Conservation (phyloP, 2,797 vertebrate genomes). For the Phataginus tricuspis region DNA sequence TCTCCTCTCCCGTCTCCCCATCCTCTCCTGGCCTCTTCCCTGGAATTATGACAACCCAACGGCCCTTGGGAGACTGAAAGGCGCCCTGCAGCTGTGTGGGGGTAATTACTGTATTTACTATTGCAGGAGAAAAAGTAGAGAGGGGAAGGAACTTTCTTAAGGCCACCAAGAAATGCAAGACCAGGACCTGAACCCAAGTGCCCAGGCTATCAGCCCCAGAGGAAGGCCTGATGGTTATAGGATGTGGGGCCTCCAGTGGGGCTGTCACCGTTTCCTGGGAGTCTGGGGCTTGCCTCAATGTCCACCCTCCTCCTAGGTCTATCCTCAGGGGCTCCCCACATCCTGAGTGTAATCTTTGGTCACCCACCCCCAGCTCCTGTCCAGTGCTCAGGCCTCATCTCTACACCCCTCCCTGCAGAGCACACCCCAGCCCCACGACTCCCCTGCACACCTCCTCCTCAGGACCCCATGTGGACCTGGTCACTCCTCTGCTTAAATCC, state of each 20-base stretch:
- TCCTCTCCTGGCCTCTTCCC: background rate
- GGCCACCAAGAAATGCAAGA: background rate
- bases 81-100: background rate
- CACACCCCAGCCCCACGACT: background rate
- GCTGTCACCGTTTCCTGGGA: background rate
- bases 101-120: background rate
- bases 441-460: background rate
- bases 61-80: background rate
- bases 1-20: background rate
- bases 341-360: background rate
- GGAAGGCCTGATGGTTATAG: background rate
- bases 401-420: background rate
- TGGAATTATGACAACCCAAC: background rate
- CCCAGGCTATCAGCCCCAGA: background rate
- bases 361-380: background rate
- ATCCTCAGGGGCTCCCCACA: background rate
- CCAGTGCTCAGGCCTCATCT: background rate
- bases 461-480: background rate
- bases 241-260: background rate
- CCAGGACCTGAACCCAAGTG: background rate
- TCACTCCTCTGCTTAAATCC: background rate
- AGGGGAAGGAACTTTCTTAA: background rate
- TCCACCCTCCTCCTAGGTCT: too few species aligned
- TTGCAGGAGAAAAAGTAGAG: background rate
- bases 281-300: background rate